Evolutionary conservation across 2,888 invertebrate species (phyloP).

Genomic region (Drosophila neonasuta): DNA sequence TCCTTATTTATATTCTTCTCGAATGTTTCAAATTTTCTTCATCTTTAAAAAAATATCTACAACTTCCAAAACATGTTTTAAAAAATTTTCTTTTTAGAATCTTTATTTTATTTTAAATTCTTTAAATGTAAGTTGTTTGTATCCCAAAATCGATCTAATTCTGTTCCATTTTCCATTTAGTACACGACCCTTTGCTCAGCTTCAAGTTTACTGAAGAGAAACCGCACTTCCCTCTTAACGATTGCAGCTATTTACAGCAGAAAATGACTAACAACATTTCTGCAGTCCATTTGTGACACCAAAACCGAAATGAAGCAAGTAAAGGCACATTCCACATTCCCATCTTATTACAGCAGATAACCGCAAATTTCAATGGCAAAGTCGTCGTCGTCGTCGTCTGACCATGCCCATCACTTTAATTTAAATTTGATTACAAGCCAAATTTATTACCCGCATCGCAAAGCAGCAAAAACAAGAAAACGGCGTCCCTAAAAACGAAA

Average conservation of each 20-base stretch:
- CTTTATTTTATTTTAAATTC: not conserved
- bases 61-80: not conserved
- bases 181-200: not conserved
- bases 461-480: slow-evolving; percentile 8
- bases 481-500: slow-evolving; percentile 16
- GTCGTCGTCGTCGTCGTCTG: not conserved
- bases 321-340: slow-evolving; percentile 14
- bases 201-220: not conserved
- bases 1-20: too few relatives aligned
- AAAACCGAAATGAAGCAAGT: slow-evolving; percentile 5
- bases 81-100: not conserved
- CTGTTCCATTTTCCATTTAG: not conserved
- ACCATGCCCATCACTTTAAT: slow-evolving; percentile 60
- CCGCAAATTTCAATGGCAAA: not conserved
- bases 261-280: not conserved
- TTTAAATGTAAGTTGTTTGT: not conserved
- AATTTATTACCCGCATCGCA: slow-evolving; percentile 71
- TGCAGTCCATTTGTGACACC: not conserved
- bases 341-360: slow-evolving; percentile 9
- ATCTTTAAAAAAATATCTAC: not conserved
- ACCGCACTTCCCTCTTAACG: too few relatives aligned
- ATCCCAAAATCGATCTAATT: too few relatives aligned
- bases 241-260: not conserved
- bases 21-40: too few relatives aligned
- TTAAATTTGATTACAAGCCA: slow-evolving; percentile 73